Conservation (phyloP, 2,113 vertebrate species). For the Heterotis niloticus region DNA sequence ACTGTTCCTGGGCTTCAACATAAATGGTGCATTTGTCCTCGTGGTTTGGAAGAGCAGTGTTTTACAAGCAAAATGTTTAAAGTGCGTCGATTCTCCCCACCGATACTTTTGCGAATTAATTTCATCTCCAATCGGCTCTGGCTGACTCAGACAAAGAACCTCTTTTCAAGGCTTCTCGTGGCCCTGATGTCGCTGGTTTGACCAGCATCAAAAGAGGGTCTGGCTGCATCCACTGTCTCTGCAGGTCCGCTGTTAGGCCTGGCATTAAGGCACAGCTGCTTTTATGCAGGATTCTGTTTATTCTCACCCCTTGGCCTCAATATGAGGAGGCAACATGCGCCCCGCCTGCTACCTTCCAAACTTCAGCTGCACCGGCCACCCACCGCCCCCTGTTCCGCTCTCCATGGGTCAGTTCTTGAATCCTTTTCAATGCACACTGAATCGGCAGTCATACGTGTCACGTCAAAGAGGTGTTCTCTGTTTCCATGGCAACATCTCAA, state of each 20-base stretch:
- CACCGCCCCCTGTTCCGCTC: background rate
- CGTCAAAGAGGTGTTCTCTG: background rate
- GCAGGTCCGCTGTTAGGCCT: background rate
- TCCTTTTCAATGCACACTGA: background rate
- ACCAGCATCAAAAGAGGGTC: background rate
- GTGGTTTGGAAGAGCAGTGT: no score
- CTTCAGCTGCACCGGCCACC: background rate
- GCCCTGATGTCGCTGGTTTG: background rate
- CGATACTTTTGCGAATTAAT: background rate
- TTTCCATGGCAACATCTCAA: constrained; percentile 7
- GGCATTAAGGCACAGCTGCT: background rate
- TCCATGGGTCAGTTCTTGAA: background rate
- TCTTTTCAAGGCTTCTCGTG: background rate
- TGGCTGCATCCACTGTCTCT: background rate
- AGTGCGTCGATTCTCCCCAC: background rate
- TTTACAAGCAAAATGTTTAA: background rate
- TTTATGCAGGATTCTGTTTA: no score
- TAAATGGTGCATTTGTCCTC: no score
- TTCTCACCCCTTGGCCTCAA: no score
- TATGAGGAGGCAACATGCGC: no score
- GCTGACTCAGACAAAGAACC: background rate
- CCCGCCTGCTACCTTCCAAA: no score
- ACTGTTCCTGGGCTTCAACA: no score
- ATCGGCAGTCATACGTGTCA: background rate
- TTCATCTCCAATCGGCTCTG: background rate